Conservation (phyloP, 2,113 vertebrate genomes). For the Saimiri boliviensis region DNA sequence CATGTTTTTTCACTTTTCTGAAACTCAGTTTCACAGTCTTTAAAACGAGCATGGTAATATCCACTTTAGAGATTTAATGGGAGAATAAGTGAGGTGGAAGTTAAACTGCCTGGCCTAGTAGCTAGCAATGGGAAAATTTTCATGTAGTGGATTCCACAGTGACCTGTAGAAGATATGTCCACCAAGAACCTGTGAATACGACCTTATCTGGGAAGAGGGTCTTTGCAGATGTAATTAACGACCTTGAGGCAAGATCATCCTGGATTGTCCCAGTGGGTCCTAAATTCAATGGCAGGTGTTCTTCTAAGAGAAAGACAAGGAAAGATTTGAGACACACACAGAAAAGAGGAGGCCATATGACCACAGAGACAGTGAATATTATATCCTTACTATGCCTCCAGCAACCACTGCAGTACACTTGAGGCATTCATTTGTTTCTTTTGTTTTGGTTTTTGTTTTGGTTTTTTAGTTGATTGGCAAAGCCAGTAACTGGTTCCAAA, state of each 20-base stretch:
- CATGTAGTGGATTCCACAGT: not conserved
- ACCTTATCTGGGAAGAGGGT: not conserved
- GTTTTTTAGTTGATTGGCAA: not conserved
- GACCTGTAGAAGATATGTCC: not conserved
- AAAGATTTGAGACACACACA: not conserved
- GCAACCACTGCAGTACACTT: rapidly evolving
- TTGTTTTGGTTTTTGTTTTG: not conserved
- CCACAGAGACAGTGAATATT: rapidly evolving
- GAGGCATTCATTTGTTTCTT: not conserved
- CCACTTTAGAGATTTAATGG: not conserved
- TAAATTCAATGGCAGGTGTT: not conserved
- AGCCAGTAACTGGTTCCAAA: not conserved
- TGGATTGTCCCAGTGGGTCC: not conserved
- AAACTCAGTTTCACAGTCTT: conserved; percentile 36
- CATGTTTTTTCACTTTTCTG: conserved; percentile 6
- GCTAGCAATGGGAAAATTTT: not conserved
- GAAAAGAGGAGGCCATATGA: not conserved
- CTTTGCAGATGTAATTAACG: not conserved
- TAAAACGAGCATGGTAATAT: not conserved
- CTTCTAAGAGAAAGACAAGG: not conserved
- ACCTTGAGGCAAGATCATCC: not conserved
- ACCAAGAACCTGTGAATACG: not conserved
- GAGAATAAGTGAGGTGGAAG: not conserved
- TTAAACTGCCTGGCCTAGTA: not conserved
- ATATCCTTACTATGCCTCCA: not conserved